Base-by-base conservation (phyloP, 2,888 invertebrate species). In the Mantis religiosa region DNA sequence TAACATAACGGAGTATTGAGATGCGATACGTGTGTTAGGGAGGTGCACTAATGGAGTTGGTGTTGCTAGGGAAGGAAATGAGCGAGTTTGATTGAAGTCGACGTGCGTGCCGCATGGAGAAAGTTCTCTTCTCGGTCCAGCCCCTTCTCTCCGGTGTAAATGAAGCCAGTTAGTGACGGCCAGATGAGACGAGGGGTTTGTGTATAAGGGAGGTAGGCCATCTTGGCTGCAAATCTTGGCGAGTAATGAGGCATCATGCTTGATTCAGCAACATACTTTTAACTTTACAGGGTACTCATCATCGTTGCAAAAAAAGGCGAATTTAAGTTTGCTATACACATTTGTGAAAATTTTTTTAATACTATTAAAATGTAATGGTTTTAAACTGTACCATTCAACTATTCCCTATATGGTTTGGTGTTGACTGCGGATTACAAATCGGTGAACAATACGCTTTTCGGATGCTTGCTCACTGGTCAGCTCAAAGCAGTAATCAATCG, bases 121-220 rank as follows among this genome's bases (percentile, higher is more conserved):
- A 54, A n/a, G 41, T 47, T 54, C 54, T 41, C 28, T 84, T 28
- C 15, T 20, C 47, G 41, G 85, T 28, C 41, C 34, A 14, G 27
- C 34, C 25, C 20, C 25, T 14, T n/a, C 25, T 34, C 27, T n/a
- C 84, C 83, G 20, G 28, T 41, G 81, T 41, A 41, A 87, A 87
- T 87, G 87, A 82, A 82, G 81, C 82, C 82, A 87, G 87, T 87
- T 87, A 87, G 87, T 41, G 87, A 25, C 25, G 82, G 82, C 71
- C 71, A 34, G 87, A 87, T 34, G 54, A 71, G 54, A 71, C 54
- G 54, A 83, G 83, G 83, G 30, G 83, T 30, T 83, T 30, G 83
- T 83, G 30, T 83, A 83, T 30, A 30, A 83, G 83, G 30, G 83
- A 83, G 83, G 83, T 28, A 83, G 83, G 30, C 34, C 30, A 28